A percentile compares a stretch with the other conserved stretches of the same genome.
phyloP scores from a whole-genome alignment of 2,113 vertebrate species.

The Sterrhoptilus dennistouni region DNA sequence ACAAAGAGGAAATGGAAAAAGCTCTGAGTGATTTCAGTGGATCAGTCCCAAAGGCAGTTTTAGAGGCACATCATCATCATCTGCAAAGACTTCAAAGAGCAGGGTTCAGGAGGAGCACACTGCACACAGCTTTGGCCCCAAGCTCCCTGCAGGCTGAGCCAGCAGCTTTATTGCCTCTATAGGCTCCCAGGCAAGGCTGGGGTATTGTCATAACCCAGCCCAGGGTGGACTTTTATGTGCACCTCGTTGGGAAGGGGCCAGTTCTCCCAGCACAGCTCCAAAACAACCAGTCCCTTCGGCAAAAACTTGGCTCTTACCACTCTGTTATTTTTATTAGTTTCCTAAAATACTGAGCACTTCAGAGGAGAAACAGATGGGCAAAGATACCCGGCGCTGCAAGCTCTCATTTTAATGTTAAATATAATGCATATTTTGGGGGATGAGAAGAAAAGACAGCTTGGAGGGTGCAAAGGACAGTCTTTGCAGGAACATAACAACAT shows the following conservation, averaged over 20 bases:
- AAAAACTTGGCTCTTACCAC: background rate
- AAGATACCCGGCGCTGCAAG: background rate
- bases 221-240: background rate
- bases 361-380: conserved; percentile 46
- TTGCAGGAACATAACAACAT: background rate
- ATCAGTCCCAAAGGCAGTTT: conserved; percentile 5
- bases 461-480: background rate
- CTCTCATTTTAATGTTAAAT: conserved; percentile 28
- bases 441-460: background rate
- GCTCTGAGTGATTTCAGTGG: background rate
- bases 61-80: background rate
- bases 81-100: conserved; percentile 23
- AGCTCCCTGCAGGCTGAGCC: background rate
- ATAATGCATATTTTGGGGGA: background rate
- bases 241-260: conserved; percentile 15
- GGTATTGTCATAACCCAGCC: background rate
- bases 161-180: background rate
- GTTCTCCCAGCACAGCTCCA: background rate
- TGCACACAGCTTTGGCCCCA: background rate
- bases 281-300: background rate
- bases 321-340: conserved; percentile 44
- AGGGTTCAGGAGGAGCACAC: background rate
- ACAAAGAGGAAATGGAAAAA: conserved; percentile 46
- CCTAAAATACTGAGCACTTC: conserved; percentile 40
- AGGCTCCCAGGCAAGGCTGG: background rate